Evolutionary conservation across 2,797 vertebrate species (phyloP), one percentile per base, ranked within the genome.

Genomic region (Gila robusta): DNA sequence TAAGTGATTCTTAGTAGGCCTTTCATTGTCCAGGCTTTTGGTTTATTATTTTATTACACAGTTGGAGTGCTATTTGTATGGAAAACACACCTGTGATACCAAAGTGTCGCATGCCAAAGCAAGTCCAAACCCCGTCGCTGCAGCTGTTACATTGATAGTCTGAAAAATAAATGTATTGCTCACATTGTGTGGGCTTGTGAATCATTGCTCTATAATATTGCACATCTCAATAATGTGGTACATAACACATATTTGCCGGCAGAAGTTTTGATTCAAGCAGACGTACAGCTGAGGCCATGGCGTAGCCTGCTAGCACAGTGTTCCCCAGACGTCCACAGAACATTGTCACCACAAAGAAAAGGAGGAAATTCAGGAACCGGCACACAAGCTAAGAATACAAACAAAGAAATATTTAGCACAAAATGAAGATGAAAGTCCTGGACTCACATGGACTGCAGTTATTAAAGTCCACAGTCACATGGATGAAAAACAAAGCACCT

Each of bases 51-150:
- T 62, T 78, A 17, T 4, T 21, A 62, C 28, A n/a, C 82, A 83
- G 23, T 62, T 41, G 5, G 64, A 56, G 8, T 32, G 37, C 47
- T 52, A 49, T 39, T 66, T 41, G 66, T 73, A 59, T 66, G 21
- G 23, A 86, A 72, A 78, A 74, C 89, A 86, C 81, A 95, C 97
- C 96, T 97, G 97, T 74, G 97, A 96, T 92, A 98, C 96, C 56
- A 98, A 87, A 0, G 97, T 99, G 90, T 98, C 97, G 12, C 97
- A 98, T 2, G 97, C 96, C 0, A 96, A 93, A 9, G 94, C 94
- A 54, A 99, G 90, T 47, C 97, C 97, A 28, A 87, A 90, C 6
- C 98, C 98, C 0, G 96, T 94, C 0, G 97, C 96, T 82, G 95
- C 93, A 35, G 96, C 96, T 0, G 95, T 96, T 3, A 98, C 91